Conservation (phyloP, 1,140 invertebrate genomes). For the Drosophila erecta region DNA sequence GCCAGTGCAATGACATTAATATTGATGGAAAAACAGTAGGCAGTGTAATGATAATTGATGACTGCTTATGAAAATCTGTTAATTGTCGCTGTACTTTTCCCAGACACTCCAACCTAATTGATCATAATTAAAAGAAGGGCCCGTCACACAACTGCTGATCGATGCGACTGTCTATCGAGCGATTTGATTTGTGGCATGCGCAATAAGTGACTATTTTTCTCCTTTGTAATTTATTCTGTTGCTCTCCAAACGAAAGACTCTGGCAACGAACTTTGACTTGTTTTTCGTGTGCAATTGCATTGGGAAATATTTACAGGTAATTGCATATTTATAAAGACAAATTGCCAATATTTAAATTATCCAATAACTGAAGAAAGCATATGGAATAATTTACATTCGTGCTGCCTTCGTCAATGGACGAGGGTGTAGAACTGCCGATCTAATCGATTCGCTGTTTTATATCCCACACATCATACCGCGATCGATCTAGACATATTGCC, state of each 20-base stretch:
- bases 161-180: conserved; percentile 3
- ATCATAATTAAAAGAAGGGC: conserved; percentile 32
- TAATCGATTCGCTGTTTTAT: conserved; percentile 1
- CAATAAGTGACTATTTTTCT: conserved; percentile 38
- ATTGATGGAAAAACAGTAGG: conserved; percentile 2
- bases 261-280: conserved; percentile 62
- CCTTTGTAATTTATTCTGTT: conserved; percentile 34
- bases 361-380: conserved; percentile 26
- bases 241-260: conserved; percentile 61
- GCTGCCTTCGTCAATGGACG: background rate
- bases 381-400: conserved; percentile 23
- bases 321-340: conserved; percentile 45
- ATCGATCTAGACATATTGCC: conserved; percentile 11
- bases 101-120: conserved; percentile 12
- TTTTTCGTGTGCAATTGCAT: conserved; percentile 22
- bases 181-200: conserved; percentile 27
- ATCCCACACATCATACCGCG: conserved; percentile 13
- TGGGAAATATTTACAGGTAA: conserved; percentile 8
- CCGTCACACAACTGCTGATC: conserved; percentile 19
- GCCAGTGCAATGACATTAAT: conserved; percentile 45
- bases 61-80: conserved; percentile 20
- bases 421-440: conserved; percentile 18
- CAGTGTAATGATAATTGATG: conserved; percentile 22
- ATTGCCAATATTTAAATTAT: conserved; percentile 37
- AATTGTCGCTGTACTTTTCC: conserved; percentile 24